Conservation (phyloP, 2,797 vertebrate species). For the Champsocephalus esox region DNA sequence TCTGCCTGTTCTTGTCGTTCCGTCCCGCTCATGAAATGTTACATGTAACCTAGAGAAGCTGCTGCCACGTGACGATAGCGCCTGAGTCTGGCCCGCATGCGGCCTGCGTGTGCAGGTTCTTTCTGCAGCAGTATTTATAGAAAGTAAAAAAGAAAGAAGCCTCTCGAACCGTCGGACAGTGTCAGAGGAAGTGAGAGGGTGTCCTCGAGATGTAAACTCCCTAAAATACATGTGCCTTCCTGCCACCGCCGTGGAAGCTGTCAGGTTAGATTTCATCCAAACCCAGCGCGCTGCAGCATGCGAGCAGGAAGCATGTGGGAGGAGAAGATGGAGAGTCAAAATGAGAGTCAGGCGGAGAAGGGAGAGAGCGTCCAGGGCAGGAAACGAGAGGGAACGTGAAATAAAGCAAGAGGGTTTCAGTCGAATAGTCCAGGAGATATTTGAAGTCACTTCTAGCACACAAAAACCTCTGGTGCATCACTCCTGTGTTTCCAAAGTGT, state of each 20-base stretch:
- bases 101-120: conserved; percentile 23
- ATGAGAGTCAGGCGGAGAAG: conserved; percentile 41
- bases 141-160: conserved; percentile 14
- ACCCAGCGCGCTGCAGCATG: conserved; percentile 48
- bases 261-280: conserved; percentile 74
- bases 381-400: conserved; percentile 1
- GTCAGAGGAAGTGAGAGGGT: conserved; percentile 47
- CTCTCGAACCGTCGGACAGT: conserved; percentile 48
- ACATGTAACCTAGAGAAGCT: conserved; percentile 24
- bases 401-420: conserved; percentile 11
- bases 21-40: conserved; percentile 11
- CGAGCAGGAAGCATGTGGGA: conserved; percentile 33
- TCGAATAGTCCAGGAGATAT: too few relatives aligned
- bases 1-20: not conserved
- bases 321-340: conserved; percentile 40
- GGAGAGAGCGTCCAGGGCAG: not conserved
- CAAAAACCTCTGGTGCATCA: too few relatives aligned
- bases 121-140: conserved; percentile 48
- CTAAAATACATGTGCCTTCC: conserved; percentile 60
- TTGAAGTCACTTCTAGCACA: too few relatives aligned
- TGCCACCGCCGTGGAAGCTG: conserved; percentile 64
- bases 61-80: not conserved
- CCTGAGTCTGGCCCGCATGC: not conserved
- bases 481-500: too few relatives aligned
- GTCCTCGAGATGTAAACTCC: conserved; percentile 63